Evolutionary conservation across 2,888 invertebrate genomes (phyloP).

Genomic region (Trichopria drosophilae): DNA sequence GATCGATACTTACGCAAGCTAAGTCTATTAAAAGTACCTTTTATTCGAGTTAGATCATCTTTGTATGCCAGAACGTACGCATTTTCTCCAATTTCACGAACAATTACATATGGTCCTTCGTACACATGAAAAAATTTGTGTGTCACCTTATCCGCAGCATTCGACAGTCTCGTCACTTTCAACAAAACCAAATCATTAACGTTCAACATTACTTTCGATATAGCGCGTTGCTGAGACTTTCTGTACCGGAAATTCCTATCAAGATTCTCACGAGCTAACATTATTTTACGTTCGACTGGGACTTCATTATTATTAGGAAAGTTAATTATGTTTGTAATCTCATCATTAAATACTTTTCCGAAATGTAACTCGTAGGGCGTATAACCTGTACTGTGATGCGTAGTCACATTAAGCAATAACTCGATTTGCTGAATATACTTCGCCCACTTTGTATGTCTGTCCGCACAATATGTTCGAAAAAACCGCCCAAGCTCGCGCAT

Average conservation of each 20-base stretch:
- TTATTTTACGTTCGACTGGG: not conserved
- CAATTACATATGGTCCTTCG: too few species aligned
- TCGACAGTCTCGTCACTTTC: constrained; percentile 1
- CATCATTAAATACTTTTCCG: not conserved
- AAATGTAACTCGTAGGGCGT: constrained; percentile 4
- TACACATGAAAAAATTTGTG: not conserved
- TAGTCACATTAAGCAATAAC: not conserved
- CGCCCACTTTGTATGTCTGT: not conserved
- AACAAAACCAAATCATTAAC: constrained; percentile 7
- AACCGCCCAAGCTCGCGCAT: constrained; percentile 9
- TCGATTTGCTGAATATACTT: not conserved
- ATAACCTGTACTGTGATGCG: constrained; percentile 2
- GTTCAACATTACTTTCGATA: not conserved
- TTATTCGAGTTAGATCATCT: too few species aligned
- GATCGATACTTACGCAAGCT: too few species aligned
- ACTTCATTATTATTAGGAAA: constrained; percentile 1
- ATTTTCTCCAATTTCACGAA: too few species aligned
- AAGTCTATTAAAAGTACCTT: too few species aligned
- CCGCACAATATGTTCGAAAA: constrained; percentile 2
- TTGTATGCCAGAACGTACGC: too few species aligned
- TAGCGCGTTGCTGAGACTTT: too few species aligned
- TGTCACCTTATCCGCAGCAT: not conserved
- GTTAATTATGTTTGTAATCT: not conserved
- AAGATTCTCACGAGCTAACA: too few species aligned
- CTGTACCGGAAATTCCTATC: too few species aligned